These are phyloP conservation scores for Tubiluchus corallicola DNA, from an alignment of 2,888 invertebrate genomes.

Conservation along the genomic window DNA sequence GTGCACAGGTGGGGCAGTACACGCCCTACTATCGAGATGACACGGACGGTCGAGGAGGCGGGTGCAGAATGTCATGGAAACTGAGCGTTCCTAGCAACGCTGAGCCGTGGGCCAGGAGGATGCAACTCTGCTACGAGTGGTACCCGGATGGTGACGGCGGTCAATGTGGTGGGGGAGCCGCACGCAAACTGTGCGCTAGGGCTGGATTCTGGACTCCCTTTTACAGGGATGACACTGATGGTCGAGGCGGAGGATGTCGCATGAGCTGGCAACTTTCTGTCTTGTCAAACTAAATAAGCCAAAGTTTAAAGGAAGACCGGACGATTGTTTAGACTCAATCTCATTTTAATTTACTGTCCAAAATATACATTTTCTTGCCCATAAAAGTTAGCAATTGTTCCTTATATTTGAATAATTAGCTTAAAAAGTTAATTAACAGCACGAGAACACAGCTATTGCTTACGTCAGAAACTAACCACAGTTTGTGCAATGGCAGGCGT, in stretches of 20 bases:
- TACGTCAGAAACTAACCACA: too few species aligned
- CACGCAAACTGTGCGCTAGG: slow-evolving; percentile 8
- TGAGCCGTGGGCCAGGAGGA: background rate
- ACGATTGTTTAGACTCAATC: too few species aligned
- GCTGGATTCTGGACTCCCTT: slow-evolving; percentile 4
- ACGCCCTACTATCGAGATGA: background rate
- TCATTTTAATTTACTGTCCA: too few species aligned
- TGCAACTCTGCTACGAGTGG: background rate
- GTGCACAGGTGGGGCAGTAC: background rate
- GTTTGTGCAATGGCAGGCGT: too few species aligned
- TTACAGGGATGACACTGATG: slow-evolving; percentile 11
- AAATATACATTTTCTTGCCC: too few species aligned
- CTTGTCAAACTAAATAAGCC: too few species aligned
- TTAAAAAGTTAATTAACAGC: too few species aligned
- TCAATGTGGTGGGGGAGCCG: slow-evolving; percentile 10
- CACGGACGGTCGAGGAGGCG: background rate
- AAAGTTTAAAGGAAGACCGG: too few species aligned
- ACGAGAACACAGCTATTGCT: too few species aligned
- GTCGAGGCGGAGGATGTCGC: slow-evolving; percentile 11
- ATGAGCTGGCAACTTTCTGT: too few species aligned
- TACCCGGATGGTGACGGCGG: slow-evolving; percentile 8
- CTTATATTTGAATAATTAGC: too few species aligned
- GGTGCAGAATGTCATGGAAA: background rate
- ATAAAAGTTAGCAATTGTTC: too few species aligned
- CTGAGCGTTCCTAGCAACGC: background rate